Base-by-base conservation (phyloP, 2,888 invertebrate genomes). In the Apamea epomidion region DNA sequence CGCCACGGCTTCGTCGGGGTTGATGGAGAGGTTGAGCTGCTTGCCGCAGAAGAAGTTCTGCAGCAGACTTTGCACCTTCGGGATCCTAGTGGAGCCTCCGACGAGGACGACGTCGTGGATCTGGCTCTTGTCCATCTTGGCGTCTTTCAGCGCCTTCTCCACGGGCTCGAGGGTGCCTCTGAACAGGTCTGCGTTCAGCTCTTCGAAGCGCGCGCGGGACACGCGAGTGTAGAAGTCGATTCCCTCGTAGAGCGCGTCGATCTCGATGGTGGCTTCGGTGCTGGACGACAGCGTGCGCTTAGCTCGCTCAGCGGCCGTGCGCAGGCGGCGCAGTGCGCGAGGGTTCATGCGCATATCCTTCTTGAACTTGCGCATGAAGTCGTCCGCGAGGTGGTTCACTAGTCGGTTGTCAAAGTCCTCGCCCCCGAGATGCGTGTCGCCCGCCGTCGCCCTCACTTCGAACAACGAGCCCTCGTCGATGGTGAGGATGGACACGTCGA, bases 401-500 rank as follows among this genome's bases (percentile, higher is more conserved):
- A 98, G 93, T 82, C 98, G 93, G 93, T 98, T 98, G 92, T 98
- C 93, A 90, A 99, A 98, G 94, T 98, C 98, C 94, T 98, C 98
- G 71, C 98, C 98, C 54, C 98, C 98, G 82, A 98, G 96, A 92
- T 98, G 98, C 0, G 98, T 98, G 93, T 98, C 98, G n/a, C 98
- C 98, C 6, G 98, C 98, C 0, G 98, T 98, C 1, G 98, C 97
- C 92, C 98, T 98, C 12, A 98, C 98, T 94, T 98, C 98, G 91
- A 98, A 98, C 88, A 98, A 94, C 2, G 98, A 98, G 0, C 99
- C 98, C 93, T 99, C 99, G 93, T 99, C 99, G 94, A 99, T 99
- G 77, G 98, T 98, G 48, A 99, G 96, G 89, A 99, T 98, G 74
- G 99, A 99, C 5, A 99, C 99, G 97, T 99, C 99, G 94, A 99